phyloP scores from a whole-genome alignment of 2,888 invertebrate genomes.

The Drosophila paracracens region DNA sequence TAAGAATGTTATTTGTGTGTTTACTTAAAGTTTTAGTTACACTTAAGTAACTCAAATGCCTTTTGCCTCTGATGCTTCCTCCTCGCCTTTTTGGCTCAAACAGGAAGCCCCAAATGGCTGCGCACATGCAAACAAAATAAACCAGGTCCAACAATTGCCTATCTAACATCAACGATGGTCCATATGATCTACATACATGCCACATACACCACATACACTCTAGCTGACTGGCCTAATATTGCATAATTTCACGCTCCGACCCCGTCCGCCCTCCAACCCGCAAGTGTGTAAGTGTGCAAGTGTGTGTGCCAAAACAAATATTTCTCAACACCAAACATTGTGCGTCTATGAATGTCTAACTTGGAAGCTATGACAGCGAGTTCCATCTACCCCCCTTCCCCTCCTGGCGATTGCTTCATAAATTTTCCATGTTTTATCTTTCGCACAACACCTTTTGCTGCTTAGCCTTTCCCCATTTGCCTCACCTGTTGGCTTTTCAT shows the following conservation, averaged over 20 bases:
- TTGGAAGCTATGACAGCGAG: slow-evolving; percentile 55
- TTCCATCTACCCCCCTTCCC: slow-evolving; percentile 12
- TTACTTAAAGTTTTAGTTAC: slow-evolving; percentile 80
- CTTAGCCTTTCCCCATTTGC: slow-evolving; percentile 24
- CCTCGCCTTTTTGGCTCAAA: slow-evolving; percentile 32
- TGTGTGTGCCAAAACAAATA: slow-evolving; percentile 73
- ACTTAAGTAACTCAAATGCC: slow-evolving; percentile 78
- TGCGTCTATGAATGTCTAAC: slow-evolving; percentile 70
- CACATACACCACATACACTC: not conserved
- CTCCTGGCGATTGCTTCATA: slow-evolving; percentile 63
- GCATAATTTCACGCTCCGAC: slow-evolving; percentile 72
- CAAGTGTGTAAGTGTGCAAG: slow-evolving; percentile 40
- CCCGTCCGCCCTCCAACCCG: slow-evolving; percentile 1
- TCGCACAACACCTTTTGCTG: slow-evolving; percentile 74
- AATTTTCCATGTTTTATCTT: slow-evolving; percentile 80
- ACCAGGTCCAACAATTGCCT: slow-evolving; percentile 57
- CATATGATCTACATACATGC: slow-evolving; percentile 18
- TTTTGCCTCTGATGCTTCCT: slow-evolving; percentile 4
- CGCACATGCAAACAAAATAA: slow-evolving; percentile 76
- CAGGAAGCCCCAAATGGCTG: slow-evolving; percentile 72
- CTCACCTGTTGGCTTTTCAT: slow-evolving; percentile 66
- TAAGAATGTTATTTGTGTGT: slow-evolving; percentile 81
- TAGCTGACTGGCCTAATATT: slow-evolving; percentile 46
- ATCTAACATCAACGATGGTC: slow-evolving; percentile 19
- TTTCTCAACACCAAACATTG: slow-evolving; percentile 71